Percentiles rank a stretch among this genome's conserved stretches.
These are phyloP conservation scores for Gavia stellata DNA, from an alignment of 2,113 vertebrate species.

Conservation along the genomic window DNA sequence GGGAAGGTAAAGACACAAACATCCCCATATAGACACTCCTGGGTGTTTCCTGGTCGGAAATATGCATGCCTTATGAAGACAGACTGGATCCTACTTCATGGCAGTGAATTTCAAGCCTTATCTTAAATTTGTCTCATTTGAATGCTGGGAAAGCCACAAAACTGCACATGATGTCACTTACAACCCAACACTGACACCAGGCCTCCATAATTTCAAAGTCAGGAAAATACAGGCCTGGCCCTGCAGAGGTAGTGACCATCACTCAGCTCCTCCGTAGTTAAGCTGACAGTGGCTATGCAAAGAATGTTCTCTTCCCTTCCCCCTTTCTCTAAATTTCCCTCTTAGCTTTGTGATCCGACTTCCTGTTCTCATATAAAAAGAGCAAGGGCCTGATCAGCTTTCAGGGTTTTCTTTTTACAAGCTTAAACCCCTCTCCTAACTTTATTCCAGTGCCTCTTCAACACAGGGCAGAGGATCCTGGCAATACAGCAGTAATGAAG, in stretches of 20 bases:
- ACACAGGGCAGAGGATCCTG: not conserved
- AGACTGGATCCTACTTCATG: not conserved
- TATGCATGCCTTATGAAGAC: fast-evolving
- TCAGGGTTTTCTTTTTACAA: not conserved
- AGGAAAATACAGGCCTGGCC: not conserved
- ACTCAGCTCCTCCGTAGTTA: fast-evolving
- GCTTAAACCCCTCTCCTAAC: not conserved
- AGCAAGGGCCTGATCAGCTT: not conserved
- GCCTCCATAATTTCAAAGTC: not conserved
- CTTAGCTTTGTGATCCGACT: slow-evolving; percentile 17
- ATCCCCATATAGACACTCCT: fast-evolving
- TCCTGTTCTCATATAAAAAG: slow-evolving; percentile 26
- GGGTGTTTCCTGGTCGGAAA: not conserved
- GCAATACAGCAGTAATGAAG: fast-evolving
- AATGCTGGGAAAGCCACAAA: not conserved
- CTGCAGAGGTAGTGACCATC: not conserved
- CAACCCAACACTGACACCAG: not conserved
- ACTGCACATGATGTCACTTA: not conserved
- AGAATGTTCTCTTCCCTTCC: slow-evolving; percentile 6
- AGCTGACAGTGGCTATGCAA: not conserved
- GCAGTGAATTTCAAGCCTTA: not conserved
- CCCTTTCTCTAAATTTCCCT: slow-evolving; percentile 24
- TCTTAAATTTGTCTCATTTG: not conserved
- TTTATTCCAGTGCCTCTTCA: not conserved
- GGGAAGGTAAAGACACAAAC: not conserved